Conservation (phyloP, 2,113 vertebrate genomes). For the Psophia crepitans region DNA sequence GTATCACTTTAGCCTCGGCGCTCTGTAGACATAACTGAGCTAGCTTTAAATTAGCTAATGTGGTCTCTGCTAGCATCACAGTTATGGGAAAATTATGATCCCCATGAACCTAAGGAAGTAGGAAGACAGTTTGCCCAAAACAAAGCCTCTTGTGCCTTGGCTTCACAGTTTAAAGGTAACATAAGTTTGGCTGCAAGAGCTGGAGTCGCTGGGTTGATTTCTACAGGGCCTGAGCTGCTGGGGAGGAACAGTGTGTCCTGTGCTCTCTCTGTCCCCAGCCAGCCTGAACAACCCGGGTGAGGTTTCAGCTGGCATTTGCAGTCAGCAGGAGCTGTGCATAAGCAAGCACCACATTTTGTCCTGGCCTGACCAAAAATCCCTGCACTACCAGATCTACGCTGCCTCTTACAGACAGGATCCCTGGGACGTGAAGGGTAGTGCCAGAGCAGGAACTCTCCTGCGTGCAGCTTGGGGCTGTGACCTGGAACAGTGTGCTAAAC, state of each 20-base stretch:
- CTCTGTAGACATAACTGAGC: neutral
- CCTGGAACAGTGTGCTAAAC: neutral
- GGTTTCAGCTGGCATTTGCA: neutral
- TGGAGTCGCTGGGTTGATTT: neutral
- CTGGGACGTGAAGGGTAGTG: neutral
- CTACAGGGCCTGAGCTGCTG: neutral
- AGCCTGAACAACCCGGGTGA: neutral
- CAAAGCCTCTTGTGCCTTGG: neutral
- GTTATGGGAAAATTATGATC: neutral
- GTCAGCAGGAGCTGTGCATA: neutral
- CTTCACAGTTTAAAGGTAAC: neutral
- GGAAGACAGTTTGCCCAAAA: neutral
- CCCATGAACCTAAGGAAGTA: neutral
- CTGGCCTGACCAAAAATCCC: neutral
- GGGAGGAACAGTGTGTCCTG: neutral
- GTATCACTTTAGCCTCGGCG: neutral
- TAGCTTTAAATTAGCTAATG: neutral
- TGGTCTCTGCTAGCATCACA: neutral
- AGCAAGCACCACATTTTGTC: neutral
- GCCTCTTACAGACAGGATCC: neutral
- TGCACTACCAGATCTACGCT: neutral
- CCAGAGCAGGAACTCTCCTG: neutral
- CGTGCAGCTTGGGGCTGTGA: rapidly evolving
- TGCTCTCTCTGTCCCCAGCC: neutral
- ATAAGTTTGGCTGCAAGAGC: neutral